Evolutionary conservation across 2,888 invertebrate genomes (phyloP).

Genomic region (Papilio elwesi): DNA sequence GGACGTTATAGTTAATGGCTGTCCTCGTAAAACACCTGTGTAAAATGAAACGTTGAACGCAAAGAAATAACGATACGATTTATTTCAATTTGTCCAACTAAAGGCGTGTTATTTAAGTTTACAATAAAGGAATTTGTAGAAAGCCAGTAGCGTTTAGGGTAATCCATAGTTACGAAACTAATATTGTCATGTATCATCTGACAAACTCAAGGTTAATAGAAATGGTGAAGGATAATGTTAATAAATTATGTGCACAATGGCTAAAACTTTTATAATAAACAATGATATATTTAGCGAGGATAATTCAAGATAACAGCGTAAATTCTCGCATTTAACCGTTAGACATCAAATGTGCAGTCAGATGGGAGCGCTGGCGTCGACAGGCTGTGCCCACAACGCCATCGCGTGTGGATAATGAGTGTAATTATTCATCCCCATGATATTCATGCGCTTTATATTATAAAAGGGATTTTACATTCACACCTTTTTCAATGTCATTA

Average conservation of each 20-base stretch:
- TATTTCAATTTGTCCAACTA: slow-evolving; percentile 16
- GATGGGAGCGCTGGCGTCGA: slow-evolving; percentile 22
- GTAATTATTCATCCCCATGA: slow-evolving; percentile 26
- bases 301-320: neutral
- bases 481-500: neutral
- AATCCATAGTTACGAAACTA: no score
- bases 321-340: slow-evolving; percentile 20
- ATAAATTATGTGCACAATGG: no score
- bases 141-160: neutral
- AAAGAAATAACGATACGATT: neutral
- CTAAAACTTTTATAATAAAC: no score
- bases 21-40: slow-evolving; percentile 13
- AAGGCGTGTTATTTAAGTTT: neutral
- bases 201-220: no score
- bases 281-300: neutral
- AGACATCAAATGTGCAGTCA: slow-evolving; percentile 29
- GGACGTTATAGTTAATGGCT: neutral
- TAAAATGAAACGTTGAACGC: slow-evolving; percentile 4
- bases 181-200: no score
- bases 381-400: slow-evolving; percentile 24
- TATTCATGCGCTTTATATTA: slow-evolving; percentile 5
- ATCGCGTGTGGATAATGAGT: slow-evolving; percentile 15
- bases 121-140: neutral
- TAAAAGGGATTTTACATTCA: neutral
- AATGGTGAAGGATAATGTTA: no score